phyloP scores from a whole-genome alignment of 2,113 vertebrate species.

The Equus przewalskii region DNA sequence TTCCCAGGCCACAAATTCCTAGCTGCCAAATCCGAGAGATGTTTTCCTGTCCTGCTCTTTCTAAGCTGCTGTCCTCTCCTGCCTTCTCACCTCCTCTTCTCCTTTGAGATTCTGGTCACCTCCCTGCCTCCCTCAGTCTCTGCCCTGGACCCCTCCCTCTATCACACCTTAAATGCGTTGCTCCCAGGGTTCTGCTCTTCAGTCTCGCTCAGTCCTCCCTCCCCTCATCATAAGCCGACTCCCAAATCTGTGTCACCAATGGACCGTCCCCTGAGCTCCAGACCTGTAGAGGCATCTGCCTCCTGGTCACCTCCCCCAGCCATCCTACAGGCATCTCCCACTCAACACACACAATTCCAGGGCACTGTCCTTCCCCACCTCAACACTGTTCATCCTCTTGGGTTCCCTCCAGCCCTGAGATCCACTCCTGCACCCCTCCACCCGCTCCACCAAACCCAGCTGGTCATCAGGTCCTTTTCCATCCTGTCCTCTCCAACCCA shows the following conservation, averaged over 20 bases:
- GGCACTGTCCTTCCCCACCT: background rate
- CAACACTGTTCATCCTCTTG: background rate
- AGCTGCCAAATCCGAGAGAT: background rate
- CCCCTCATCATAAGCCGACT: background rate
- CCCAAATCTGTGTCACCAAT: background rate
- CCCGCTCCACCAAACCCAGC: background rate
- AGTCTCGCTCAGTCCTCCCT: background rate
- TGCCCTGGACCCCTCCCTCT: background rate
- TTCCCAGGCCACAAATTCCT: background rate
- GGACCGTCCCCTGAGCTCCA: background rate
- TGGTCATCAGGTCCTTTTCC: background rate
- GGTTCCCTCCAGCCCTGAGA: background rate
- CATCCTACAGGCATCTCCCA: no score
- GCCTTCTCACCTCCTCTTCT: background rate
- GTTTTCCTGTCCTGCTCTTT: background rate
- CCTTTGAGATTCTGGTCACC: background rate
- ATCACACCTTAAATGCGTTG: background rate
- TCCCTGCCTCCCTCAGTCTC: background rate
- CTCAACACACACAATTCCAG: background rate
- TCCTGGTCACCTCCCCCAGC: no score
- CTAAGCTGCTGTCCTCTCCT: background rate
- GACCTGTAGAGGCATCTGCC: background rate
- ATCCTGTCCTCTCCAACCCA: background rate
- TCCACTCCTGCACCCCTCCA: background rate
- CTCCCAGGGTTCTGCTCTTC: background rate